These are phyloP conservation scores for Phaedon cochleariae DNA, from an alignment of 2,888 invertebrate genomes.

Conservation along the genomic window DNA sequence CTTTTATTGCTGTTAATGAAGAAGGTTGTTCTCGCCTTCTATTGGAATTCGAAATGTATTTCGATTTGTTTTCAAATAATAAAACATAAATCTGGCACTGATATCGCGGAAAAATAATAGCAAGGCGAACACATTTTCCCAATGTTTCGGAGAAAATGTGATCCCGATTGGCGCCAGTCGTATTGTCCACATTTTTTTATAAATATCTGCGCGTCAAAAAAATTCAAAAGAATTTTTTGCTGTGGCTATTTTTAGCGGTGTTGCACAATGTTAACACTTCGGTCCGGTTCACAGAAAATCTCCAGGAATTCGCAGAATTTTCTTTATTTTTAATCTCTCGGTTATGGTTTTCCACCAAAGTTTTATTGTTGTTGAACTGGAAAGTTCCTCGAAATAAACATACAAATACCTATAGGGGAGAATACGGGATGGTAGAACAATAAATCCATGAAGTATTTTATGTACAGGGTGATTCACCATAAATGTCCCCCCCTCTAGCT, in stretches of 20 bases:
- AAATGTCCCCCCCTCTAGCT: no score
- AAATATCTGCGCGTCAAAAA: not conserved
- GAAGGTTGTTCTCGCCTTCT: not conserved
- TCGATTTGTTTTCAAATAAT: not conserved
- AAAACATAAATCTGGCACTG: not conserved
- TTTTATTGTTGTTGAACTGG: not conserved
- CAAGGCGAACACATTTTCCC: not conserved
- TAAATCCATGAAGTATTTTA: no score
- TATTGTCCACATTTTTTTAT: slow-evolving; percentile 6
- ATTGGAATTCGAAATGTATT: not conserved
- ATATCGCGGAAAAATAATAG: not conserved
- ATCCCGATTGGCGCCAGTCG: slow-evolving; percentile 16
- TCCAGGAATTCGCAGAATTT: not conserved
- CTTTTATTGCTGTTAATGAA: not conserved
- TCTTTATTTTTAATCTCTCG: not conserved
- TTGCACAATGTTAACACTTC: slow-evolving; percentile 14
- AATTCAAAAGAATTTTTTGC: not conserved
- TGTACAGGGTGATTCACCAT: no score
- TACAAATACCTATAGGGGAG: no score
- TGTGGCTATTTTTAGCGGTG: slow-evolving; percentile 5
- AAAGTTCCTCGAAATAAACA: no score
- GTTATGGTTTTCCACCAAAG: not conserved
- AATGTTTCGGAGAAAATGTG: slow-evolving; percentile 3
- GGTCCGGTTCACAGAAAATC: not conserved
- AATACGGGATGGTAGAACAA: no score